phyloP scores from a whole-genome alignment of 2,113 vertebrate species.

The Lophotis ruficrista region DNA sequence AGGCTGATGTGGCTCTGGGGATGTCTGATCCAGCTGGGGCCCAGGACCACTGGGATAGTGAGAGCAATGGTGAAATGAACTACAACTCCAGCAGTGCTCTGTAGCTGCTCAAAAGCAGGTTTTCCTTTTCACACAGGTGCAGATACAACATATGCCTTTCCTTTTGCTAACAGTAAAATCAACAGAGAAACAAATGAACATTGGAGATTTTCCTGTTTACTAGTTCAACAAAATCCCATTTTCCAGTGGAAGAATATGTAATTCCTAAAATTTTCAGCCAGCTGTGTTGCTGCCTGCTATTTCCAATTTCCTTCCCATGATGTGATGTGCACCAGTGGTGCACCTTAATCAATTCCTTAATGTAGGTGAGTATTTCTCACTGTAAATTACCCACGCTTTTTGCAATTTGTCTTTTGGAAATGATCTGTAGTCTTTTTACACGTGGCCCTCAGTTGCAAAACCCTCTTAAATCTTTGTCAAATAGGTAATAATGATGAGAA shows the following conservation, averaged over 20 bases:
- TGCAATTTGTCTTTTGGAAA: constrained; percentile 10
- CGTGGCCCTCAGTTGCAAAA: not conserved
- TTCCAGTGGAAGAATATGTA: not conserved
- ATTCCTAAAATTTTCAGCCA: not conserved
- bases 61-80: not conserved
- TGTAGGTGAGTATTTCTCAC: not conserved
- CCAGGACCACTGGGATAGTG: accelerated
- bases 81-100: not conserved
- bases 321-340: not conserved
- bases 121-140: not conserved
- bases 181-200: not conserved
- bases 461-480: constrained; percentile 47
- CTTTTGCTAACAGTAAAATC: not conserved
- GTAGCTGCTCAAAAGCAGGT: not conserved
- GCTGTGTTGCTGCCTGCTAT: not conserved
- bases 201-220: not conserved
- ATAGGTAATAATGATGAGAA: constrained; percentile 12
- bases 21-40: not conserved
- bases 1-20: not conserved
- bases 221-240: not conserved
- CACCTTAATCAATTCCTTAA: not conserved
- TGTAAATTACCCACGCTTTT: not conserved
- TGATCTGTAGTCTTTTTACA: not conserved
- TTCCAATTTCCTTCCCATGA: not conserved
- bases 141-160: not conserved